Evolutionary conservation across 2,888 invertebrate genomes (phyloP), one percentile per base, ranked within the genome.

Genomic region (Papilio elwesi): DNA sequence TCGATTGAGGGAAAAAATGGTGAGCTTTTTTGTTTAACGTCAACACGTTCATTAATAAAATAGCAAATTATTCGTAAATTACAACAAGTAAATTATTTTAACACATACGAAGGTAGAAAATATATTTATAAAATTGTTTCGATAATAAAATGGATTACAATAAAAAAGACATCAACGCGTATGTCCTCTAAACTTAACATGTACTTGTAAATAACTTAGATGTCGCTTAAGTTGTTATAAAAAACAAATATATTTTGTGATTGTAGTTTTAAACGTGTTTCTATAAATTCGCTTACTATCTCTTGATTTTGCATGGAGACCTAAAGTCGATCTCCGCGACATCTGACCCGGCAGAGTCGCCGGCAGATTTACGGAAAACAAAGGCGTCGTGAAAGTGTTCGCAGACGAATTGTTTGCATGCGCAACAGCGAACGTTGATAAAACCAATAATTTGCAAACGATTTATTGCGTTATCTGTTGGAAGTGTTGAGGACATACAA

Each of bases 1-100:
- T 73, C 68, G 72, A 75, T 71, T 65, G 70, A 75, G 71, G 74
- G 75, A 73, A 76, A 78, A 67, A n/a, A 82, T 82, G 81, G 81
- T 82, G 76, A 82, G 79, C 76, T 77, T 74, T 76, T n/a, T 47
- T 59, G 6, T 9, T 64, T 62, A 55, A 69, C 15, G 62, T 53
- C 8, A 55, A 38, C 15, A 65, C 43, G 6, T 6, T 7, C 43
- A 43, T 9, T 43, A 43, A 9, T 43, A 43, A 43, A 43, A 43
- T 43, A 43, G 2, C 2, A 43, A 43, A 43, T 43, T 9, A 43
- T 43, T 43, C 43, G 43, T 6, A 6, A 43, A n/a, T n/a, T n/a
- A n/a, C n/a, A n/a, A n/a, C n/a, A n/a, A n/a, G n/a, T n/a, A n/a
- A n/a, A n/a, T n/a, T n/a, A n/a, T 43, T 69, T 16, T 51, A 52